phyloP scores from a whole-genome alignment of 2,888 invertebrate species.

The Malachius bipustulatus region DNA sequence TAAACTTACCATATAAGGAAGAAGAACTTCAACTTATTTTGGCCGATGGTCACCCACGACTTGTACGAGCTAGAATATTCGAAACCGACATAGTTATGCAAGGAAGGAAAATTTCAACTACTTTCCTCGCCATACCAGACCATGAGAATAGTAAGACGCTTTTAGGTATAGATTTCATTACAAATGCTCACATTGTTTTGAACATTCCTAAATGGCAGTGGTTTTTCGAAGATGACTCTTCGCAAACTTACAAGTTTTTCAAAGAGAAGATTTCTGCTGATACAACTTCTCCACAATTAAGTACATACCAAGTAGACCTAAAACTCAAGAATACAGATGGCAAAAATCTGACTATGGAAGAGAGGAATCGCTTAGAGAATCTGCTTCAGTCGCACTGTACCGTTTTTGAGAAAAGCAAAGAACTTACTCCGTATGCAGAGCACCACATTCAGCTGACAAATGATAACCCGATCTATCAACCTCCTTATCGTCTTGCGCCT shows the following conservation, averaged over 20 bases:
- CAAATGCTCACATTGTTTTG: constrained; percentile 5
- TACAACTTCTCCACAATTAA: too few species aligned
- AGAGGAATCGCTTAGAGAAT: too few species aligned
- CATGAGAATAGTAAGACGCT: constrained; percentile 7
- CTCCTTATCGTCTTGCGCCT: too few species aligned
- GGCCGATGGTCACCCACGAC: constrained; percentile 1
- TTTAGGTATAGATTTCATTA: constrained; percentile 9
- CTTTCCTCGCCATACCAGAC: constrained; percentile 5
- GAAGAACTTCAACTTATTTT: background rate
- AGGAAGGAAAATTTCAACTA: constrained; percentile 4
- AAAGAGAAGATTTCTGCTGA: too few species aligned
- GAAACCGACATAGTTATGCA: constrained; percentile 2
- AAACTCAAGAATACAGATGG: too few species aligned
- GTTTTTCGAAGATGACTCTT: constrained; percentile 5
- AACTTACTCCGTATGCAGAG: too few species aligned
- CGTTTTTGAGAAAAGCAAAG: too few species aligned
- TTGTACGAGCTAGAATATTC: background rate
- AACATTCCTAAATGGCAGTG: constrained; percentile 1
- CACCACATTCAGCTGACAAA: too few species aligned
- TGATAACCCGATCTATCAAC: too few species aligned
- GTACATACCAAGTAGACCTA: too few species aligned
- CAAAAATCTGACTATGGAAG: too few species aligned
- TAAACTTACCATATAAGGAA: background rate
- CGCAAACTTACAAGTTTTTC: background rate
- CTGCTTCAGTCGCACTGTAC: too few species aligned